Percentiles rank a stretch among this genome's conserved stretches.
These are phyloP conservation scores for Cosmia pyralina DNA, from an alignment of 2,888 invertebrate genomes.

Conservation along the genomic window DNA sequence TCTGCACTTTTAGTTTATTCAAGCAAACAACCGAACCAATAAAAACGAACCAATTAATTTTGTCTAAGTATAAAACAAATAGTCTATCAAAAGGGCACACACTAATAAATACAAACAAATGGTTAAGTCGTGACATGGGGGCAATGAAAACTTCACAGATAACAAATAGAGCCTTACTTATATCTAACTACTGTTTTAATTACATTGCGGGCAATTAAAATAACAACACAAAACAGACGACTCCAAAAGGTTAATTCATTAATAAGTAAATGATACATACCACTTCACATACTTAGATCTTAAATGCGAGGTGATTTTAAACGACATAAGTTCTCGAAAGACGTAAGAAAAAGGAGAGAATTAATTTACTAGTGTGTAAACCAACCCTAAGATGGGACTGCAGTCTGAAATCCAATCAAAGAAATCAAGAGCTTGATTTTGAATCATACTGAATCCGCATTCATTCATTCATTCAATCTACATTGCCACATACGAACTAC, in stretches of 20 bases:
- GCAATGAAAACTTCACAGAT: conserved; percentile 61
- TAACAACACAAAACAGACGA: not conserved
- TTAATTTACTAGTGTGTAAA: too few species aligned
- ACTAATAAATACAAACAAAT: conserved; percentile 58
- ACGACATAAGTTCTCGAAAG: too few species aligned
- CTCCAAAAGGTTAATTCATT: conserved; percentile 14
- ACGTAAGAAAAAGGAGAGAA: too few species aligned
- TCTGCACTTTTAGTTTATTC: not conserved
- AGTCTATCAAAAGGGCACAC: conserved; percentile 57
- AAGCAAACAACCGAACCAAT: not conserved
- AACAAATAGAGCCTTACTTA: conserved; percentile 48
- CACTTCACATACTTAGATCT: too few species aligned
- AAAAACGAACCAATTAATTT: conserved; percentile 3
- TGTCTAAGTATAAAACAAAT: conserved; percentile 24
- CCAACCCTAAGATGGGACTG: too few species aligned
- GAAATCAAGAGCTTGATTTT: too few species aligned
- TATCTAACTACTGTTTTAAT: conserved; percentile 50
- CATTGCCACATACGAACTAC: too few species aligned
- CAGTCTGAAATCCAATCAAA: too few species aligned
- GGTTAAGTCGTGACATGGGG: conserved; percentile 63
- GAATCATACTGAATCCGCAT: too few species aligned
- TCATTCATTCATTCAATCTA: too few species aligned
- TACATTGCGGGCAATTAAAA: conserved; percentile 26
- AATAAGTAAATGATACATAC: not conserved
- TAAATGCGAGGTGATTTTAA: too few species aligned